A percentile compares a stretch with the other conserved stretches of the same genome.
Conservation (phyloP, 2,888 invertebrate genomes). For the Nephrotoma flavescens region DNA sequence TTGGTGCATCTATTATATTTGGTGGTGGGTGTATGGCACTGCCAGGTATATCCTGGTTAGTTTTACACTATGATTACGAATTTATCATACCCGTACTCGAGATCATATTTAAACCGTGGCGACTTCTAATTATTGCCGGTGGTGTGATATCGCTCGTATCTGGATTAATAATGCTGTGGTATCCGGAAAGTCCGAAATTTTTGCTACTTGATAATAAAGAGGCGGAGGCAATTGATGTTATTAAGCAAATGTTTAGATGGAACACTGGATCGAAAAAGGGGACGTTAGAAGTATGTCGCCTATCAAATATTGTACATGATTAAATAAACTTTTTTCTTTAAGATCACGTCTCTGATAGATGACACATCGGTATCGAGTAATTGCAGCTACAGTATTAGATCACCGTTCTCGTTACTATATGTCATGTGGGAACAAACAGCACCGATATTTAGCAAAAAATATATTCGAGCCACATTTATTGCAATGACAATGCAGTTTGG, state of each 20-base stretch:
- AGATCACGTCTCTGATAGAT: neutral
- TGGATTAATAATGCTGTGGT: conserved; percentile 19
- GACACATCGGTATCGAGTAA: neutral
- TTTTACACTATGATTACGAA: conserved; percentile 24
- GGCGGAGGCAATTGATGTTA: conserved; percentile 15
- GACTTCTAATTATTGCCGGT: conserved; percentile 24
- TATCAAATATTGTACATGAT: neutral
- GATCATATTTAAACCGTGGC: conserved; percentile 25
- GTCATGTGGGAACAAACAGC: conserved; percentile 27
- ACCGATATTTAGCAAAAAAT: conserved; percentile 22
- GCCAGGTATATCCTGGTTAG: conserved; percentile 25
- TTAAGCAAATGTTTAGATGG: neutral
- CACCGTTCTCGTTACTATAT: neutral
- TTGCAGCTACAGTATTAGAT: neutral
- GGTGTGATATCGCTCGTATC: conserved; percentile 24
- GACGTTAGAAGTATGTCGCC: neutral
- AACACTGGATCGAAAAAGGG: neutral
- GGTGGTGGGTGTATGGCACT: conserved; percentile 23
- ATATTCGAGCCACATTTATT: conserved; percentile 20
- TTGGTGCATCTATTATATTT: conserved; percentile 25
- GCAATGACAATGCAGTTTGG: conserved; percentile 25
- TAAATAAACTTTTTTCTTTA: neutral
- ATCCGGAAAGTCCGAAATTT: conserved; percentile 29
- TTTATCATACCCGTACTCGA: conserved; percentile 19
- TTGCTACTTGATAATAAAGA: conserved; percentile 20